Base-by-base conservation (phyloP, 2,797 vertebrate genomes). In the Pitangus sulphuratus region DNA sequence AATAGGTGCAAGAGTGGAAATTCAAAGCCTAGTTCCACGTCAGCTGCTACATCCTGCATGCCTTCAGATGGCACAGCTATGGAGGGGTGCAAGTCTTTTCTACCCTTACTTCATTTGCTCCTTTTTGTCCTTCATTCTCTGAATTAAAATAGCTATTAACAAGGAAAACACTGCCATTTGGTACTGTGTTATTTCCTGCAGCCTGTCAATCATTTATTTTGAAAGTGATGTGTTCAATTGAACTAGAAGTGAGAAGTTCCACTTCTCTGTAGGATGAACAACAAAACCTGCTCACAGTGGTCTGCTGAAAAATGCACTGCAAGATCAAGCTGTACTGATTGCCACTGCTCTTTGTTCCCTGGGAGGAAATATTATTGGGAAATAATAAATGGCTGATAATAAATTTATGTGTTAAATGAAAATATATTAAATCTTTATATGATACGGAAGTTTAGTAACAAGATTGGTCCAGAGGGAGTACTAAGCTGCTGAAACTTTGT, bases 341-440 rank as follows among this genome's bases (percentile, higher is more conserved):
- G 74, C 47, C 78, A 65, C 45, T 90, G 90, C 74, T 30, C 82
- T 92, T 92, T 82, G 26, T 71, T 90, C 87, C 88, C 39, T n/a
- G 45, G 60, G 89, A 88, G 78, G 83, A 96, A 93, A 87, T 57
- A 64, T 48, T 66, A 84, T 85, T 80, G 79, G 79, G 78, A 87
- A 92, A 87, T 90, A 89, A 85, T 77, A 77, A 33, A 70, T 64
- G 28, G 28, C 39, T 84, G 66, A 85, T 93, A 89, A 91, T 89
- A 87, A 74, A 91, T 87, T 93, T 79, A 72, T 87, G 68, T 80
- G 78, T 75, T 79, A 92, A 94, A 87, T 81, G 45, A 92, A 92
- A 87, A 83, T 56, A 40, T 31, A 71, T 80, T 45, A 89, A 93
- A 87, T 89, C 60, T 91, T 96, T 45, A 82, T 92, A 51, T 30